Conservation (phyloP, 2,113 vertebrate species). For the Tenebrosternarchus preto region DNA sequence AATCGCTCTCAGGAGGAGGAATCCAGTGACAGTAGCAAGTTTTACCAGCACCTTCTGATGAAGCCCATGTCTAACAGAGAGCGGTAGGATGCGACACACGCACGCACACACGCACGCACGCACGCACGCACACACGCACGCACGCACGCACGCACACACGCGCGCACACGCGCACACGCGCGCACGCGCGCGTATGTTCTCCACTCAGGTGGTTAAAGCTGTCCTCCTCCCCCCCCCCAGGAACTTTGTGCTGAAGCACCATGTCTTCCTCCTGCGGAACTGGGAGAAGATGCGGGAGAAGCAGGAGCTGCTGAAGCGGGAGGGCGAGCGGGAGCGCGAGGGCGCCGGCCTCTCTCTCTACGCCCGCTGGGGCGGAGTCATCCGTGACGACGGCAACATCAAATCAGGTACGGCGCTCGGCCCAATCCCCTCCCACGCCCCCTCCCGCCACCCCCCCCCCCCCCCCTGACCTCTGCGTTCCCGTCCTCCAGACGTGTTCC, state of each 20-base stretch:
- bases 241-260: slow-evolving; percentile 96
- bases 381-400: slow-evolving; percentile 95
- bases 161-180: too few species aligned
- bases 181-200: too few species aligned
- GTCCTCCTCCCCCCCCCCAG: slow-evolving; percentile 64
- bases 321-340: slow-evolving; percentile 74
- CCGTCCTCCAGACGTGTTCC: slow-evolving; percentile 88
- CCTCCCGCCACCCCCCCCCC: too few species aligned
- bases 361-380: slow-evolving; percentile 90
- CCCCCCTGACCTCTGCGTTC: too few species aligned
- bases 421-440: too few species aligned
- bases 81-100: slow-evolving; percentile 70
- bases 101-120: too few species aligned
- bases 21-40: slow-evolving; percentile 83
- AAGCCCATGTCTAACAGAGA: slow-evolving; percentile 99
- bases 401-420: too few species aligned
- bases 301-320: slow-evolving; percentile 90
- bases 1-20: slow-evolving; percentile 71
- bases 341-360: slow-evolving; percentile 78
- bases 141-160: neutral
- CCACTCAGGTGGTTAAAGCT: too few species aligned
- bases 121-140: too few species aligned
- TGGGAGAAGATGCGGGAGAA: slow-evolving; percentile 97
- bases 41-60: slow-evolving; percentile 91
- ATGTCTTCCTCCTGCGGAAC: slow-evolving; percentile 93